phyloP scores from a whole-genome alignment of 2,888 invertebrate species.

The Cacoxenus indagator region DNA sequence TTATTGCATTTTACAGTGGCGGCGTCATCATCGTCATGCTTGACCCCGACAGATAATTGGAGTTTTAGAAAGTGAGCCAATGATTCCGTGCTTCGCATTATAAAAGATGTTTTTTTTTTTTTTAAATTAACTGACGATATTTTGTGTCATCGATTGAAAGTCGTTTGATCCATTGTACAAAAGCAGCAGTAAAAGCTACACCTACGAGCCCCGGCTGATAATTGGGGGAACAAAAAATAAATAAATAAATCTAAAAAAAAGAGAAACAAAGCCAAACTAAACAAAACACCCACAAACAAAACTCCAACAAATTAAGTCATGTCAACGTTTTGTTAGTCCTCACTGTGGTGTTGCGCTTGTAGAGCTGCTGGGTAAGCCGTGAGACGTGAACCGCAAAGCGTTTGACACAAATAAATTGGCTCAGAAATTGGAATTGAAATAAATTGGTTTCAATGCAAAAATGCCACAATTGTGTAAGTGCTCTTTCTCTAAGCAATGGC shows the following conservation, averaged over 20 bases:
- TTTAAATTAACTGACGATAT: too few relatives aligned
- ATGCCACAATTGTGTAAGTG: slow-evolving; percentile 27
- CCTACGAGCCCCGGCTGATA: too few relatives aligned
- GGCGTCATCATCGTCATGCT: too few relatives aligned
- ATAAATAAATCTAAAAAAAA: too few relatives aligned
- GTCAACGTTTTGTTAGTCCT: not conserved
- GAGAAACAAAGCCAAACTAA: slow-evolving; percentile 19
- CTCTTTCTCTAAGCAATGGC: not conserved
- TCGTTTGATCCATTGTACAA: too few relatives aligned
- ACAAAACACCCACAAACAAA: slow-evolving; percentile 1
- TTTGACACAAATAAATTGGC: slow-evolving; percentile 54
- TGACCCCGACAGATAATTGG: not conserved
- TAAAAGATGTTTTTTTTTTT: too few relatives aligned
- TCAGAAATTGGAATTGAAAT: slow-evolving; percentile 53
- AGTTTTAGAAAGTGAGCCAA: not conserved
- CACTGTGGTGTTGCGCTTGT: not conserved
- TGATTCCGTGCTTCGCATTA: not conserved
- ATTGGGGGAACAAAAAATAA: too few relatives aligned
- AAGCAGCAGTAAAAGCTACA: too few relatives aligned
- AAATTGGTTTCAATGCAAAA: slow-evolving; percentile 63
- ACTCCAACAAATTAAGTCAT: slow-evolving; percentile 10
- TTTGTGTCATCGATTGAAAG: too few relatives aligned
- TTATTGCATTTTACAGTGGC: too few relatives aligned
- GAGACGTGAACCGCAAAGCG: slow-evolving; percentile 28
- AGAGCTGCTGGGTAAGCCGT: not conserved